A percentile compares a stretch with the other conserved stretches of the same genome.
These are phyloP conservation scores for Seladonia tumulorum DNA, from an alignment of 2,888 invertebrate genomes.

Conservation along the genomic window DNA sequence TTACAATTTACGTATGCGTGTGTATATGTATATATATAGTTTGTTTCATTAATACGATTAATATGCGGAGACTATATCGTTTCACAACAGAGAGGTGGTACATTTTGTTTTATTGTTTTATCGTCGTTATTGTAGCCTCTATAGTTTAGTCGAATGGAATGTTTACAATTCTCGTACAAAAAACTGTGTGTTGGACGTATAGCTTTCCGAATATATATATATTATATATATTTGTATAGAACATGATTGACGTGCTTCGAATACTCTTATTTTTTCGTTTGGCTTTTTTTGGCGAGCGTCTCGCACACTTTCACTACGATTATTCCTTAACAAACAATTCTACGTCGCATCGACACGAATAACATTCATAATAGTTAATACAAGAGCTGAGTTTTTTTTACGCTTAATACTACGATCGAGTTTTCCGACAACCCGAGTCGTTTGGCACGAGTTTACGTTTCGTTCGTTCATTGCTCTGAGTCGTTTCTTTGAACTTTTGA, in stretches of 20 bases:
- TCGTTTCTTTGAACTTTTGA: conserved; percentile 54
- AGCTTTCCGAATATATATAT: conserved; percentile 55
- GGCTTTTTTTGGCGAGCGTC: conserved; percentile 19
- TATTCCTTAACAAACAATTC: conserved; percentile 32
- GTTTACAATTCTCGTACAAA: conserved; percentile 68
- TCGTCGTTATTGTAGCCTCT: conserved; percentile 43
- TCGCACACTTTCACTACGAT: conserved; percentile 14
- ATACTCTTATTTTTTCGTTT: conserved; percentile 2
- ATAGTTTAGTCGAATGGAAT: conserved; percentile 39
- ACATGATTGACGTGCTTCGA: conserved; percentile 69
- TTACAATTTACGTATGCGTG: background rate
- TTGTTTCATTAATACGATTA: conserved; percentile 35
- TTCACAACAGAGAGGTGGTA: conserved; percentile 40
- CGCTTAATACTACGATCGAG: conserved; percentile 58
- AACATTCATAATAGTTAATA: conserved; percentile 36
- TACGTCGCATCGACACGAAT: conserved; percentile 43
- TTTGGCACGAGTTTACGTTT: conserved; percentile 66
- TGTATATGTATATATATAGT: conserved; percentile 9
- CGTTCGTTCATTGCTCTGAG: conserved; percentile 44
- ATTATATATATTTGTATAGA: conserved; percentile 39
- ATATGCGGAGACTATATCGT: conserved; percentile 48
- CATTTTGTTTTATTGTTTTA: conserved; percentile 64
- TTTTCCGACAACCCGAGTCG: conserved; percentile 35
- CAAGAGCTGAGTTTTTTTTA: conserved; percentile 16
- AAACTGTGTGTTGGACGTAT: conserved; percentile 75